These are phyloP conservation scores for Mustela nigripes DNA, from an alignment of 2,113 vertebrate genomes.

Conservation along the genomic window DNA sequence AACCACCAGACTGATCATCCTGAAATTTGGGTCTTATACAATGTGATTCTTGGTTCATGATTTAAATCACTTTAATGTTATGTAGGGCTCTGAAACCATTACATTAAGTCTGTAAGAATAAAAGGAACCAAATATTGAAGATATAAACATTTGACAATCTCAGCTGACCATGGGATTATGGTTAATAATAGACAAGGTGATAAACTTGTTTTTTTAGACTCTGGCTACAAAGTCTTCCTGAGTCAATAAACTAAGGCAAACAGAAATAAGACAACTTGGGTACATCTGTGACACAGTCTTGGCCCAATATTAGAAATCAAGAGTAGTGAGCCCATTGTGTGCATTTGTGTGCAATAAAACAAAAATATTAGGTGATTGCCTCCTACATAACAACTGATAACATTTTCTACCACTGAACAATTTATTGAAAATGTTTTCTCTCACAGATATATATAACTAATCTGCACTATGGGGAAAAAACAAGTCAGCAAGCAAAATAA, in stretches of 20 bases:
- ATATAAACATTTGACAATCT: background rate
- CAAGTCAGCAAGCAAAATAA: background rate
- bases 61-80: constrained; percentile 1
- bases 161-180: background rate
- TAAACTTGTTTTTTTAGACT: background rate
- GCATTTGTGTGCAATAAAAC: background rate
- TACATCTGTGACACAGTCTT: background rate
- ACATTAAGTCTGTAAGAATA: background rate
- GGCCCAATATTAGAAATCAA: background rate
- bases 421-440: constrained; percentile 15
- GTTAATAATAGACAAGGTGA: background rate
- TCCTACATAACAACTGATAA: background rate
- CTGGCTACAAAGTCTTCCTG: background rate
- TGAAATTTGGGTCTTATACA: background rate
- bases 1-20: background rate
- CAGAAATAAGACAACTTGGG: background rate
- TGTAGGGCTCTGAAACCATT: background rate
- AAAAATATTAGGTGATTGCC: background rate
- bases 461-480: background rate
- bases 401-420: background rate
- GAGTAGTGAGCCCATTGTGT: background rate
- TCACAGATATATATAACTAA: constrained; percentile 2
- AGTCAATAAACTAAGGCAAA: background rate
- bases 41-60: background rate
- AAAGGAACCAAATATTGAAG: background rate